These are phyloP conservation scores for Masnerella sp. DNA, from an alignment of 2,888 invertebrate genomes.

Conservation along the genomic window DNA sequence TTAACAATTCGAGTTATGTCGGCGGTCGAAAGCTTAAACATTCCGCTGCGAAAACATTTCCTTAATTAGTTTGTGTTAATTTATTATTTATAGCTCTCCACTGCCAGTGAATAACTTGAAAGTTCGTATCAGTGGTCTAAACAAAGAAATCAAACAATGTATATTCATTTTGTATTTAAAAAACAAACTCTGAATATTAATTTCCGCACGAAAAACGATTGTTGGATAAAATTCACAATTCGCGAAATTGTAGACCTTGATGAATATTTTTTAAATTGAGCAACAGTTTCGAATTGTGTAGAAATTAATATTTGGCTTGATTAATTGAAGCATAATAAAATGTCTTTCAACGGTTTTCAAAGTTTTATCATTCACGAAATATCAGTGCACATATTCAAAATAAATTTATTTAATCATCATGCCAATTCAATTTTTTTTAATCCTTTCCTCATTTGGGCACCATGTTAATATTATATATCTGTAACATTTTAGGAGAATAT, in stretches of 20 bases:
- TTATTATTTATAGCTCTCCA: constrained; percentile 58
- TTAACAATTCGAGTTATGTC: neutral
- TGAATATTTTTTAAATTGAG: neutral
- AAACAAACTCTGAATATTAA: constrained; percentile 9
- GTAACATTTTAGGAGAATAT: no score
- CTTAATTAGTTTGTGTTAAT: constrained; percentile 33
- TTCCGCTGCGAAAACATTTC: constrained; percentile 24
- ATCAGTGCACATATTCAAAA: constrained; percentile 62
- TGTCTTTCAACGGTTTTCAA: constrained; percentile 40
- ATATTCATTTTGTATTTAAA: constrained; percentile 35
- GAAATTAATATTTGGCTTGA: constrained; percentile 13
- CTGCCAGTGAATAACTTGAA: constrained; percentile 58
- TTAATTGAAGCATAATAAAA: constrained; percentile 10
- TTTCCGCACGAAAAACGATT: constrained; percentile 27
- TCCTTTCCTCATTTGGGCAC: no score
- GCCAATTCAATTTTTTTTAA: no score
- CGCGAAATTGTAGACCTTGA: neutral
- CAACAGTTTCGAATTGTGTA: constrained; percentile 4
- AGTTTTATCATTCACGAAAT: constrained; percentile 53
- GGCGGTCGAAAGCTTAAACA: constrained; percentile 25
- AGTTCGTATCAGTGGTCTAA: constrained; percentile 17
- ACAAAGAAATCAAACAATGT: constrained; percentile 8
- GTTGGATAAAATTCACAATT: constrained; percentile 2
- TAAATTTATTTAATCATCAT: constrained; percentile 65
- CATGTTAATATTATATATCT: no score